Base-by-base conservation (phyloP, 2,797 vertebrate genomes). In the Anolis apletophallus region DNA sequence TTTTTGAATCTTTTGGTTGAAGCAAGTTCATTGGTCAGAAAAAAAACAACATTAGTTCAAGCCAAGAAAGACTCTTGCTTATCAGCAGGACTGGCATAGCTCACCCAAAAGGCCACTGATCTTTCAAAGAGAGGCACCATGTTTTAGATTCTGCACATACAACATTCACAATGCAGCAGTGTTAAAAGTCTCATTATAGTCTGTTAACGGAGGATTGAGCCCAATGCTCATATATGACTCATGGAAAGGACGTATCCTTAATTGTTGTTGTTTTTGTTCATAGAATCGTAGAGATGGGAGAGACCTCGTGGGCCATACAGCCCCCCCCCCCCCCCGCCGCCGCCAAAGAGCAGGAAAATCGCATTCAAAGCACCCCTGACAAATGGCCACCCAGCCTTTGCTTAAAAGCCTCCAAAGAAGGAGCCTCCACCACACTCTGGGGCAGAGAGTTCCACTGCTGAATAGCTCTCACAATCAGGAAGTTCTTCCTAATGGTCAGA, bases 131-230 rank as follows among this genome's bases (percentile, higher is more conserved):
- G 95, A 97, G 97, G 96, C 96, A 97, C 96, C 96, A 96, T 95
- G 95, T 96, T 97, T 96, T 93, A 95, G 95, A 95, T 96, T 95
- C 94, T 94, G 92, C 94, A 96, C 92, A 92, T 95, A 96, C 93
- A 96, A 97, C 96, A 96, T 91, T 96, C 93, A 94, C 94, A 97
- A 96, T 90, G 94, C 97, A 98, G 97, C 97, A 97, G 97, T 97
- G 95, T 95, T 96, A 85, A 89, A 93, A 91, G 91, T 95, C 93
- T 94, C 69, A 84, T 91, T 87, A 91, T 36, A 87, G 94, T 96
- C 94, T 94, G 91, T 94, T 94, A 93, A 94, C 93, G 93, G 86
- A 94, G 87, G 83, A 87, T 72, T 90, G 93, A 95, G 94, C 93
- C 69, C 85, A 81, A 89, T 89, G 92, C 92, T 94, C 93, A 91